A percentile compares a stretch with the other conserved stretches of the same genome.
Evolutionary conservation across 2,888 invertebrate genomes (phyloP).

Genomic region (Acrobasis consociella): DNA sequence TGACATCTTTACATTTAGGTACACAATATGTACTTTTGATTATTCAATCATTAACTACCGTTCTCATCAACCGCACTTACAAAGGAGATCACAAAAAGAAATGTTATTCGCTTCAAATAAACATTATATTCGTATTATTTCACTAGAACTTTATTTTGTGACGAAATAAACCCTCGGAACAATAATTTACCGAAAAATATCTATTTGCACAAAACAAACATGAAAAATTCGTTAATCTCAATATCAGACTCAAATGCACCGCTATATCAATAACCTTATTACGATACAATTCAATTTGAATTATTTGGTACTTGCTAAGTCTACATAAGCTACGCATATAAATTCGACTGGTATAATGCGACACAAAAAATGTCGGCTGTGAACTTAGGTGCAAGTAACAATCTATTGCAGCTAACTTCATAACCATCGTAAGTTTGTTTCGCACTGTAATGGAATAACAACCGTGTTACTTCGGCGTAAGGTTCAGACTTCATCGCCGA

Average conservation of each 20-base stretch:
- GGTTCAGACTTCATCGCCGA: conserved; percentile 85
- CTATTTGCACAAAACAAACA: conserved; percentile 18
- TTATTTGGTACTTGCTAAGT: conserved; percentile 18
- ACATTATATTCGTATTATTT: neutral
- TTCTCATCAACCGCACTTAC: neutral
- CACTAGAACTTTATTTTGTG: neutral
- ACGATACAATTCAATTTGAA: conserved; percentile 24
- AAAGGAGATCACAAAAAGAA: neutral
- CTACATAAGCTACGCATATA: conserved; percentile 23
- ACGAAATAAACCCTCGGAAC: neutral
- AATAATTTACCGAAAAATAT: neutral
- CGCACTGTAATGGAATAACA: conserved; percentile 19
- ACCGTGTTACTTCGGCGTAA: conserved; percentile 25
- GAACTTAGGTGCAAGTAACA: conserved; percentile 10
- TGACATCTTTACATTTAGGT: neutral
- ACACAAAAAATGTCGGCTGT: conserved; percentile 17
- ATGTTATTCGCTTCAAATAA: neutral
- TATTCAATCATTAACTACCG: neutral
- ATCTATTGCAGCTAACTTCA: conserved; percentile 23
- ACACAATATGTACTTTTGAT: conserved; percentile 8
- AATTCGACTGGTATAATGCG: conserved; percentile 23
- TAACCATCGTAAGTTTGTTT: neutral
- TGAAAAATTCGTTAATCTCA: conserved; percentile 20
- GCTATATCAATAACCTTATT: conserved; percentile 9
- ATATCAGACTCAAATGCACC: conserved; percentile 20